Conservation (phyloP, 2,797 vertebrate genomes). For the Pelodytes ibericus region DNA sequence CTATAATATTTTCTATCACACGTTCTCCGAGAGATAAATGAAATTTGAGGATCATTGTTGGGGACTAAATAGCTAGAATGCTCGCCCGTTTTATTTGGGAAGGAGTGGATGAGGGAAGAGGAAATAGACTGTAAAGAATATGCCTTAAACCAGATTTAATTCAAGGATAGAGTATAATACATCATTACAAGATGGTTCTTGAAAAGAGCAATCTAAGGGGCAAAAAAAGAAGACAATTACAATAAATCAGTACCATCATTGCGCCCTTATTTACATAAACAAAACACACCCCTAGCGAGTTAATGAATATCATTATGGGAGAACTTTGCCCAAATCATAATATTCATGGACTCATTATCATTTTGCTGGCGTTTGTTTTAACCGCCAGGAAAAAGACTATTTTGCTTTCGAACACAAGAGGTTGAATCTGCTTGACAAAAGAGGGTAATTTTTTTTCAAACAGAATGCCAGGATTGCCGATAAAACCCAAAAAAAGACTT, state of each 20-base stretch:
- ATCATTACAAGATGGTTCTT: conserved; percentile 52
- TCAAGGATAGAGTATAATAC: conserved; percentile 39
- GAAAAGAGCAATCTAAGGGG: conserved; percentile 53
- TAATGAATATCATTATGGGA: conserved; percentile 57
- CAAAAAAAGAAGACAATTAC: conserved; percentile 52
- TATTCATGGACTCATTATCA: conserved; percentile 57
- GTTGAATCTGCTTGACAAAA: conserved; percentile 54
- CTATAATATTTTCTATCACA: too few relatives aligned
- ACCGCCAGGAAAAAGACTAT: conserved; percentile 56
- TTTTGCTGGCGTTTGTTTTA: conserved; percentile 56
- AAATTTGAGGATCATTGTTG: too few relatives aligned
- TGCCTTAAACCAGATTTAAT: conserved; percentile 26
- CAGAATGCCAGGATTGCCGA: conserved; percentile 50
- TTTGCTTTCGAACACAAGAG: conserved; percentile 53
- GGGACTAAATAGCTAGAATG: too few relatives aligned
- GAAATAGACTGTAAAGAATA: not conserved
- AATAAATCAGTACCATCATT: conserved; percentile 57
- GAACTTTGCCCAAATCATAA: conserved; percentile 56
- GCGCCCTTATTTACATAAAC: conserved; percentile 56
- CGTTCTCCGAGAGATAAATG: too few relatives aligned
- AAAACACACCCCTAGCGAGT: conserved; percentile 57
- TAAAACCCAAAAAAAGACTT: conserved; percentile 16
- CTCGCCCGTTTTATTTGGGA: too few relatives aligned
- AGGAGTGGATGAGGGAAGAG: not conserved
- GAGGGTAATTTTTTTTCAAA: conserved; percentile 55